phyloP scores from a whole-genome alignment of 2,888 invertebrate species.

The Caenorhabditis sinica region DNA sequence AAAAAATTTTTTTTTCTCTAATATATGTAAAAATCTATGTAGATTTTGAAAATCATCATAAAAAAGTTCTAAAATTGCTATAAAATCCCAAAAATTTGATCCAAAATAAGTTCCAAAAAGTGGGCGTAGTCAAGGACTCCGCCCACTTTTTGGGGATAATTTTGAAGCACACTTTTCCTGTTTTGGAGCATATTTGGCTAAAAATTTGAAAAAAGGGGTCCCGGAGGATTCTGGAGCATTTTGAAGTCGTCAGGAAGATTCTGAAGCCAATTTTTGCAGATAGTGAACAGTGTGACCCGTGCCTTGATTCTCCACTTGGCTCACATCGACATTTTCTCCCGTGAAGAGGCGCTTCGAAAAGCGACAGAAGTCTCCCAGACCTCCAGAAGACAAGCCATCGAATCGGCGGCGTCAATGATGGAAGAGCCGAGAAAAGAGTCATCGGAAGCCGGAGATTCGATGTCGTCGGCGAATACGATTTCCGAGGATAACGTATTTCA shows the following conservation, averaged over 20 bases:
- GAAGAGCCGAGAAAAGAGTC: conserved; percentile 57
- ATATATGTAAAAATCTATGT: no score
- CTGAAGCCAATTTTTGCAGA: conserved; percentile 24
- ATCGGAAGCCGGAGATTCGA: conserved; percentile 45
- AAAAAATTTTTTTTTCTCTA: no score
- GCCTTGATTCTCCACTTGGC: conserved; percentile 97
- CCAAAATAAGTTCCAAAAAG: no score
- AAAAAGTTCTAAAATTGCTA: no score
- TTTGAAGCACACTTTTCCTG: no score
- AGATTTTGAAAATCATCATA: no score
- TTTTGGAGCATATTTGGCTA: no score
- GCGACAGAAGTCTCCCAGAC: conserved; percentile 59
- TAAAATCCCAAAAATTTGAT: no score
- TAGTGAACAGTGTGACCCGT: conserved; percentile 89
- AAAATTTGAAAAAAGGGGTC: no score
- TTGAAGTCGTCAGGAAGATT: not conserved
- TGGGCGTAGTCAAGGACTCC: no score
- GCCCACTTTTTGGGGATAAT: no score
- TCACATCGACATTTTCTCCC: conserved; percentile 89
- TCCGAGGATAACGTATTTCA: conserved; percentile 75
- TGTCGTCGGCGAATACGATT: conserved; percentile 43
- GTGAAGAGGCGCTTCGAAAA: conserved; percentile 69
- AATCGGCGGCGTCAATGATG: conserved; percentile 32
- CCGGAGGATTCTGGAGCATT: not conserved
- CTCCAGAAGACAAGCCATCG: conserved; percentile 55